Evolutionary conservation across 2,797 vertebrate genomes (phyloP).

Genomic region (Pyrrhura leucotis): DNA sequence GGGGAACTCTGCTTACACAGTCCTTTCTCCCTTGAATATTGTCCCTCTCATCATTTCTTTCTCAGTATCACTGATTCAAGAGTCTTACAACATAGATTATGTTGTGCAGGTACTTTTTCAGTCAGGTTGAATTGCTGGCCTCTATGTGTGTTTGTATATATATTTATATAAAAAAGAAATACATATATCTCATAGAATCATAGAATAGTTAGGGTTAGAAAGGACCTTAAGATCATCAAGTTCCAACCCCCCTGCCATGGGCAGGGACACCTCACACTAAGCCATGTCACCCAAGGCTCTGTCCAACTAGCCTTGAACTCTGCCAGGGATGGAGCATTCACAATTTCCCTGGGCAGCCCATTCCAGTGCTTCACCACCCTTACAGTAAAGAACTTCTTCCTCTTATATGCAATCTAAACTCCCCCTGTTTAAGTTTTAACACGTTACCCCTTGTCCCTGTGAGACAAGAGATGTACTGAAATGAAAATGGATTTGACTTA

Average conservation of each 20-base stretch:
- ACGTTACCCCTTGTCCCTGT: background rate
- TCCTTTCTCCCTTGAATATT: background rate
- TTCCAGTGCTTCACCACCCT: background rate
- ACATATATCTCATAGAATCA: background rate
- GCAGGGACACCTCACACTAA: no score
- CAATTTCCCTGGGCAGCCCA: no score
- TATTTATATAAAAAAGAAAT: background rate
- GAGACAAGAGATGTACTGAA: background rate
- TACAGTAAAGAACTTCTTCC: background rate
- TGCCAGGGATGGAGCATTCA: no score
- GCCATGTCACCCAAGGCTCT: no score
- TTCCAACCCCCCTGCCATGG: background rate
- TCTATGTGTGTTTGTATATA: accelerated
- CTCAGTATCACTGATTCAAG: background rate
- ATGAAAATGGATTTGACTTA: background rate
- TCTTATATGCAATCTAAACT: background rate
- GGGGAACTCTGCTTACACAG: background rate
- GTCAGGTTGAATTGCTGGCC: background rate
- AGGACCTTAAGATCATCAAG: background rate
- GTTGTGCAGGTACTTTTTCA: background rate
- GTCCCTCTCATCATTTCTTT: background rate
- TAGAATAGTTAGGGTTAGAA: background rate
- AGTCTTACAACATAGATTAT: background rate
- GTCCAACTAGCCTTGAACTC: no score
- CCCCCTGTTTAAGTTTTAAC: background rate